Percentiles rank a stretch among this genome's conserved stretches.
Evolutionary conservation across 2,113 vertebrate genomes (phyloP).

Genomic region (Mirza zaza): DNA sequence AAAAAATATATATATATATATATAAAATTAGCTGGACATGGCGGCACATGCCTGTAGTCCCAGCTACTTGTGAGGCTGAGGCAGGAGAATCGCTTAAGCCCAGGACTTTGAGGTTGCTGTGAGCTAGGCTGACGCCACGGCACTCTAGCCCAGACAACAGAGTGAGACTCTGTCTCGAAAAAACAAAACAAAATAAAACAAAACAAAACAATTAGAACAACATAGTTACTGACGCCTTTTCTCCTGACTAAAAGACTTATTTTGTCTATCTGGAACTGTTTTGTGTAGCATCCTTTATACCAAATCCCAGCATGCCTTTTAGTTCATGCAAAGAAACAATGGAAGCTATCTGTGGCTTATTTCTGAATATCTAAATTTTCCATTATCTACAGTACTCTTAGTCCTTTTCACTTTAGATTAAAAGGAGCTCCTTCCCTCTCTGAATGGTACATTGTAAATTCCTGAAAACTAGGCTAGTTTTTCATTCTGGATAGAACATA

Average conservation of each 20-base stretch:
- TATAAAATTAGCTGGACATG: too few species aligned
- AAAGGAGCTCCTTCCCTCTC: not conserved
- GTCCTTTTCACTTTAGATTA: not conserved
- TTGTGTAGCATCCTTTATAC: not conserved
- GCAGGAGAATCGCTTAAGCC: too few species aligned
- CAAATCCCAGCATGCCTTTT: not conserved
- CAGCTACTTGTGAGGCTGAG: too few species aligned
- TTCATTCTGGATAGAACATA: not conserved
- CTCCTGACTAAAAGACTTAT: not conserved
- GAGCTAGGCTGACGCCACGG: too few species aligned
- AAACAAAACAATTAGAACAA: not conserved
- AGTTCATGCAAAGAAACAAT: not conserved
- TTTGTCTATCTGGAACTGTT: not conserved
- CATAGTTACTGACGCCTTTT: not conserved
- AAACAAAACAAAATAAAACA: too few species aligned
- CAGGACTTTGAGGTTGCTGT: too few species aligned
- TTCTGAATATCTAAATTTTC: not conserved
- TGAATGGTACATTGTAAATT: not conserved
- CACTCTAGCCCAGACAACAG: too few species aligned
- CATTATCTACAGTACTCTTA: not conserved
- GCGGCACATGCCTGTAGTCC: too few species aligned
- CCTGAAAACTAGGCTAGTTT: not conserved
- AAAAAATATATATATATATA: too few species aligned
- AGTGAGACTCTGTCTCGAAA: too few species aligned
- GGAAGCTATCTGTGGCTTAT: not conserved